phyloP scores from a whole-genome alignment of 1,140 invertebrate species.

The Platyscapa corneri region DNA sequence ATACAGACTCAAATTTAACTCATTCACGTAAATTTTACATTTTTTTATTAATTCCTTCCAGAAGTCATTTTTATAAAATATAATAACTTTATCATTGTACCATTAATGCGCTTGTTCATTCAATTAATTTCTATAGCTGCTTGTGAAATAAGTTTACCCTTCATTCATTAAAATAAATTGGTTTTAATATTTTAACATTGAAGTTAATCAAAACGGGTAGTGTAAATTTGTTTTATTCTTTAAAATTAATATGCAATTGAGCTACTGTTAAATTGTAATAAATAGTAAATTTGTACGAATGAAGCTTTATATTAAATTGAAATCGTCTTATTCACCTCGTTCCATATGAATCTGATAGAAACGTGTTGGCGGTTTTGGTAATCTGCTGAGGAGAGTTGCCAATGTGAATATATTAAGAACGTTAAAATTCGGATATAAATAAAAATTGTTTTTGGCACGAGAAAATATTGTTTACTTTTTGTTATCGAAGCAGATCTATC shows the following conservation, averaged over 20 bases:
- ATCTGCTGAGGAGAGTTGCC: background rate
- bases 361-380: background rate
- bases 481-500: background rate
- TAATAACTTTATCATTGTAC: background rate
- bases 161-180: too few relatives aligned
- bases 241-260: too few relatives aligned
- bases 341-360: background rate
- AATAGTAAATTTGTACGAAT: background rate
- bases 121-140: background rate
- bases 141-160: background rate
- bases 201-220: too few relatives aligned
- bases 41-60: background rate
- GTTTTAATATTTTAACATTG: too few relatives aligned
- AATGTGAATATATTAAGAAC: conserved; percentile 2
- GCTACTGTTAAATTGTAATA: too few relatives aligned
- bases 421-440: background rate
- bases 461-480: background rate
- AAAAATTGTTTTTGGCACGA: background rate
- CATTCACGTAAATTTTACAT: background rate
- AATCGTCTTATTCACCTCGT: background rate
- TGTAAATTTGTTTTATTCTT: too few relatives aligned
- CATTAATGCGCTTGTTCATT: background rate
- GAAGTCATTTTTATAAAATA: too few relatives aligned
- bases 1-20: conserved; percentile 10
- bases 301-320: background rate